Evolutionary conservation across 1,140 invertebrate species (phyloP).

Genomic region (Zaprionus ghesquierei): DNA sequence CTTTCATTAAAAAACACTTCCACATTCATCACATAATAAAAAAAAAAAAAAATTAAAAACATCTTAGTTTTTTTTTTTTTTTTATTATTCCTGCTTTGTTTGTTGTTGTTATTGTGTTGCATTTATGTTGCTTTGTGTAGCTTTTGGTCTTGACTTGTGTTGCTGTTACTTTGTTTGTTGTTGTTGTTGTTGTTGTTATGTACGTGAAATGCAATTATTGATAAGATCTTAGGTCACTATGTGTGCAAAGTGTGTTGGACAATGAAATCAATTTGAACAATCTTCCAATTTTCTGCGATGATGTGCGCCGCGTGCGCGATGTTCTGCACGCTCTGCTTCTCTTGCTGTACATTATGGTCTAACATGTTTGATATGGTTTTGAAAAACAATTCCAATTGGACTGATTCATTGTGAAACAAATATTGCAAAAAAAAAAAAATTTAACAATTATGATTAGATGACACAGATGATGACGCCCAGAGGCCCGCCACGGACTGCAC

Average conservation of each 20-base stretch:
- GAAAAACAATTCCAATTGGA: slow-evolving; percentile 32
- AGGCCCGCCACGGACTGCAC: background rate
- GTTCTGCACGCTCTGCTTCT: slow-evolving; percentile 19
- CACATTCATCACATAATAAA: no score
- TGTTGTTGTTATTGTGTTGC: slow-evolving; percentile 60
- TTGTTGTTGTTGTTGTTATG: slow-evolving; percentile 56
- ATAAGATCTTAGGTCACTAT: slow-evolving; percentile 60
- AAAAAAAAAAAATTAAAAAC: background rate
- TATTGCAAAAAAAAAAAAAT: slow-evolving; percentile 39
- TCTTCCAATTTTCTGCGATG: slow-evolving; percentile 17
- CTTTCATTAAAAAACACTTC: background rate
- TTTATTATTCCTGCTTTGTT: slow-evolving; percentile 34
- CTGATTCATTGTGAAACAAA: slow-evolving; percentile 67
- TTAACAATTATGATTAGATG: slow-evolving; percentile 74
- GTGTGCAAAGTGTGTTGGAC: slow-evolving; percentile 58
- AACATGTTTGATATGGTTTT: slow-evolving; percentile 30
- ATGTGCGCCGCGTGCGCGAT: slow-evolving; percentile 29
- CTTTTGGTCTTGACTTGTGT: slow-evolving; percentile 28
- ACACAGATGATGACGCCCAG: slow-evolving; percentile 60
- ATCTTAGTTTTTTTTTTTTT: slow-evolving; percentile 1
- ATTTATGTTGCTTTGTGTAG: slow-evolving; percentile 49
- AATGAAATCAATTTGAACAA: slow-evolving; percentile 56
- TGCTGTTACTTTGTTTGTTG: no score
- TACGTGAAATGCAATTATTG: slow-evolving; percentile 72
- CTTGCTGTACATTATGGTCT: slow-evolving; percentile 75